phyloP scores from a whole-genome alignment of 2,888 invertebrate genomes.

The Asteroscopus sphinx region DNA sequence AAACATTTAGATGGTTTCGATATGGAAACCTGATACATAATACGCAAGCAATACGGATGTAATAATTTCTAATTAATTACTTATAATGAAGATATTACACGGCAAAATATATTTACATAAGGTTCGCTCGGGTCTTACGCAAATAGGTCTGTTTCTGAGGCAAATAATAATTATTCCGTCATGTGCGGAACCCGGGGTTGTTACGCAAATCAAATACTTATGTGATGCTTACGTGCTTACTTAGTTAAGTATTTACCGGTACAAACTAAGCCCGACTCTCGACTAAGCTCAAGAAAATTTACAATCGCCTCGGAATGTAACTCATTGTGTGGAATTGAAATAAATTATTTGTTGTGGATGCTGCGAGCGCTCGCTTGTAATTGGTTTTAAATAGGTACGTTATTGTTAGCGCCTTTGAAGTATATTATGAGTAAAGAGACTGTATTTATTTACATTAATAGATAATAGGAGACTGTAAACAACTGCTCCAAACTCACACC shows the following conservation, averaged over 20 bases:
- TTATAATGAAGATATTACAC: slow-evolving; percentile 46
- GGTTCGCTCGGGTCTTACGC: slow-evolving; percentile 34
- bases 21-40: background rate
- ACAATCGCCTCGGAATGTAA: slow-evolving; percentile 35
- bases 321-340: slow-evolving; percentile 27
- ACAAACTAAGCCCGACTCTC: slow-evolving; percentile 30
- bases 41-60: slow-evolving; percentile 8
- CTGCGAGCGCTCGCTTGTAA: background rate
- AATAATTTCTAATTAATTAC: slow-evolving; percentile 42
- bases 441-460: background rate
- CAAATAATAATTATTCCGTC: slow-evolving; percentile 48
- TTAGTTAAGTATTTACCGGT: slow-evolving; percentile 49
- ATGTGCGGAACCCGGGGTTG: slow-evolving; percentile 25
- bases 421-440: slow-evolving; percentile 5
- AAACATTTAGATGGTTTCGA: slow-evolving; percentile 1
- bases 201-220: slow-evolving; percentile 53
- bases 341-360: slow-evolving; percentile 21
- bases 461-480: too few relatives aligned
- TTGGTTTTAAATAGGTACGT: slow-evolving; percentile 6
- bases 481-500: too few relatives aligned
- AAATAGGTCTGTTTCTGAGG: slow-evolving; percentile 41
- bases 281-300: slow-evolving; percentile 43
- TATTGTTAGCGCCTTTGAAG: background rate
- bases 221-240: slow-evolving; percentile 47
- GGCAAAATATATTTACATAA: slow-evolving; percentile 43